Conservation (phyloP, 2,113 vertebrate species). For the Xiphophorus hellerii region DNA sequence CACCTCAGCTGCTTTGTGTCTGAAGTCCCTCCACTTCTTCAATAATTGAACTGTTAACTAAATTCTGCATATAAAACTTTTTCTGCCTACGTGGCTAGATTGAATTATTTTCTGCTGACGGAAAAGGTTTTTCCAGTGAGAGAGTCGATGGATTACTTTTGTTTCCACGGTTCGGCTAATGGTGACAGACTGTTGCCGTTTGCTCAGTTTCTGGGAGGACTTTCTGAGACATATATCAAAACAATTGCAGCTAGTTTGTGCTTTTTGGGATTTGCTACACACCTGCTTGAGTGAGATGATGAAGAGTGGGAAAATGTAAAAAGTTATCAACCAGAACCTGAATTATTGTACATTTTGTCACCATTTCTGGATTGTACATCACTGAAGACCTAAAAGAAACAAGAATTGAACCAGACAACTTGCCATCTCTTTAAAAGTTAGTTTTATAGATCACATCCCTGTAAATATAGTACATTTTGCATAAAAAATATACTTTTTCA, state of each 20-base stretch:
- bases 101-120: constrained; percentile 44
- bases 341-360: not conserved
- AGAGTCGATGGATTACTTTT: constrained; percentile 13
- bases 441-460: not conserved
- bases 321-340: not conserved
- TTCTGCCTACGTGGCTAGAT: constrained; percentile 40
- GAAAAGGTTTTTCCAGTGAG: constrained; percentile 23
- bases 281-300: not conserved
- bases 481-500: not conserved
- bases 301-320: not conserved
- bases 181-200: constrained; percentile 39
- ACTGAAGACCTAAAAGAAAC: not conserved
- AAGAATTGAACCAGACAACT: not conserved
- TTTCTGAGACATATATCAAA: not conserved
- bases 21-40: constrained; percentile 17
- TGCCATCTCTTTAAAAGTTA: not conserved
- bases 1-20: constrained; percentile 27
- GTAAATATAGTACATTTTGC: not conserved
- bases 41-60: constrained; percentile 19
- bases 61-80: constrained; percentile 29
- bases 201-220: not conserved
- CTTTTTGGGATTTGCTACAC: not conserved
- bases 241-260: not conserved
- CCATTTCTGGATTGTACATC: not conserved
- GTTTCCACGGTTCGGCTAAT: constrained; percentile 31